phyloP scores from a whole-genome alignment of 2,113 vertebrate genomes.

The Onychostruthus taczanowskii region DNA sequence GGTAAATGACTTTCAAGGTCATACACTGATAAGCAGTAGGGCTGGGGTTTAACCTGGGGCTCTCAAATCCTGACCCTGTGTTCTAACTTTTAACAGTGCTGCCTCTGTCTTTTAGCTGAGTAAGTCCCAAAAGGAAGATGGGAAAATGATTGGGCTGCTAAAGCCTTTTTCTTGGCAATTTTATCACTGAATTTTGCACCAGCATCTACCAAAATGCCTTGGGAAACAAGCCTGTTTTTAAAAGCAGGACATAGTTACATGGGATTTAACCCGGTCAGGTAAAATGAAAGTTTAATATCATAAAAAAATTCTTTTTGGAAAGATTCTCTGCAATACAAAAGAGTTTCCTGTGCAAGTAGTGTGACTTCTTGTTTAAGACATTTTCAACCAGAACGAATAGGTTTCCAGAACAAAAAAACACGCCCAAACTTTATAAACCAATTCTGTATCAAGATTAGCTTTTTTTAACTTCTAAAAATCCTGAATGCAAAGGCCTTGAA shows the following conservation, averaged over 20 bases:
- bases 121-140: neutral
- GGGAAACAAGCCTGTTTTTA: neutral
- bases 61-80: neutral
- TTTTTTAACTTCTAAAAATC: neutral
- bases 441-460: neutral
- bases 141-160: neutral
- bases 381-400: neutral
- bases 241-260: neutral
- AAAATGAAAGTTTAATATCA: neutral
- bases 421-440: neutral
- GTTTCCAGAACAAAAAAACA: neutral
- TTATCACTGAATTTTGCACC: neutral
- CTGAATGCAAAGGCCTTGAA: neutral
- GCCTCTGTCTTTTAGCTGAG: neutral
- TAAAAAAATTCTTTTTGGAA: neutral
- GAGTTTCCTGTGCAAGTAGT: neutral
- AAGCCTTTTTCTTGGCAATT: neutral
- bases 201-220: neutral
- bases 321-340: neutral
- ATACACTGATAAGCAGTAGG: neutral
- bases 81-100: neutral
- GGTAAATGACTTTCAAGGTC: neutral
- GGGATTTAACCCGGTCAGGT: neutral
- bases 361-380: neutral
- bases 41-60: neutral